Percentiles rank a stretch among this genome's conserved stretches.
Evolutionary conservation across 2,113 vertebrate genomes (phyloP).

Genomic region (Xenus cinereus): DNA sequence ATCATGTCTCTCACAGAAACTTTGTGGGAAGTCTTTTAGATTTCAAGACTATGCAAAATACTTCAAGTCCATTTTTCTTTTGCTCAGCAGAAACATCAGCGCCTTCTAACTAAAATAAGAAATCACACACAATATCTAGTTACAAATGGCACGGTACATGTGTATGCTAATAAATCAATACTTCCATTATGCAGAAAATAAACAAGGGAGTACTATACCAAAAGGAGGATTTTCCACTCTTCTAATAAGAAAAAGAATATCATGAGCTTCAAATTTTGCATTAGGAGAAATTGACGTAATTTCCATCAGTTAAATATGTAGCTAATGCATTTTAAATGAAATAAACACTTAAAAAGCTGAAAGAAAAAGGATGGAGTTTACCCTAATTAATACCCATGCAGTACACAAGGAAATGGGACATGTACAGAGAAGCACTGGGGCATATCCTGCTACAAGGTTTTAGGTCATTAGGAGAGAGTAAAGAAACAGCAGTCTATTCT

Average conservation of each 20-base stretch:
- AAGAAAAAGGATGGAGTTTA: background rate
- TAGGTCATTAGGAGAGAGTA: background rate
- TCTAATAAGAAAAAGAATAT: background rate
- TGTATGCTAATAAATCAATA: background rate
- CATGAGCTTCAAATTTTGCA: background rate
- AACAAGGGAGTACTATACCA: background rate
- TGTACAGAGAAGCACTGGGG: background rate
- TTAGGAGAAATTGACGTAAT: background rate
- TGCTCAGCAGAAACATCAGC: background rate
- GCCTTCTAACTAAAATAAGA: background rate
- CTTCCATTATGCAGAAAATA: background rate
- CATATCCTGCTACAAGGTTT: background rate
- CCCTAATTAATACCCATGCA: background rate
- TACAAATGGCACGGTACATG: background rate
- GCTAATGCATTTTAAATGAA: background rate
- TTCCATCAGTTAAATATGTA: background rate
- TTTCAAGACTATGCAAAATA: background rate
- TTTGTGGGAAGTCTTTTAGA: background rate
- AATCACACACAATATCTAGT: background rate
- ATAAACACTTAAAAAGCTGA: background rate
- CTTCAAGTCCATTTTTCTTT: background rate
- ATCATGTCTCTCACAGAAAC: background rate
- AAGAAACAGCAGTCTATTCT: background rate
- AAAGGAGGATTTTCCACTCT: background rate
- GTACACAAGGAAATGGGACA: background rate